These are phyloP conservation scores for Lytechinus pictus DNA, from an alignment of 35 echinoderm and acorn worm genomes.

Conservation along the genomic window DNA sequence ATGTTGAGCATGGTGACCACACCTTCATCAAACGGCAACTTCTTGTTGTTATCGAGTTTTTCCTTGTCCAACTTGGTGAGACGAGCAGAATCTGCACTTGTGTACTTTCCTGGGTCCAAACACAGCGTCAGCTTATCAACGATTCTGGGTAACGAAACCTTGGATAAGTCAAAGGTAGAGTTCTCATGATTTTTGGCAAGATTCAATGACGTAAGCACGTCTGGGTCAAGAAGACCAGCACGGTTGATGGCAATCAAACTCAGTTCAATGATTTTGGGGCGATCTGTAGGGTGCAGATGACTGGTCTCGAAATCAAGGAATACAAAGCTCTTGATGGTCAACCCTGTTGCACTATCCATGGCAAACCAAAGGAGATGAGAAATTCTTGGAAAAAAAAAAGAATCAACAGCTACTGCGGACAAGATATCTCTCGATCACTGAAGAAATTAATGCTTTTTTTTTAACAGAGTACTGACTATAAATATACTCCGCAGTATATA, in stretches of 20 bases:
- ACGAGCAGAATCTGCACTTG: constrained; percentile 41
- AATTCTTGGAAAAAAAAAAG: not conserved
- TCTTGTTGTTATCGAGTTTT: constrained; percentile 50
- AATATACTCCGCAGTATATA: no score
- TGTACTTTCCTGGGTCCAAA: constrained; percentile 74
- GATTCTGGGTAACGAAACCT: constrained; percentile 58
- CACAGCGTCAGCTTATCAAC: constrained; percentile 78
- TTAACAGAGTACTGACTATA: no score
- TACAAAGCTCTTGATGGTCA: constrained; percentile 74
- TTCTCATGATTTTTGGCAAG: not conserved
- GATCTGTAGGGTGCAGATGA: constrained; percentile 33
- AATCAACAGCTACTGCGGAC: not conserved
- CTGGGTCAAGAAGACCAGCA: constrained; percentile 22
- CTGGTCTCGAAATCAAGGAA: constrained; percentile 86
- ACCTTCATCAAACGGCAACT: constrained; percentile 53
- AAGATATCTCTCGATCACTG: no score
- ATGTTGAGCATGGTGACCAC: constrained; percentile 48
- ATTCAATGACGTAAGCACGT: not conserved
- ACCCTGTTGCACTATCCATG: not conserved
- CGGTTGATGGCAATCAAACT: constrained; percentile 80
- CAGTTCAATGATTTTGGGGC: constrained; percentile 81
- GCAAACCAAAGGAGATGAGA: not conserved
- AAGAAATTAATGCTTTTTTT: no score
- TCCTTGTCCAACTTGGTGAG: constrained; percentile 64
- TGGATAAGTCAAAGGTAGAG: not conserved